A percentile compares a stretch with the other conserved stretches of the same genome.
Evolutionary conservation across 2,113 vertebrate species (phyloP).

Genomic region (Xenopus borealis): DNA sequence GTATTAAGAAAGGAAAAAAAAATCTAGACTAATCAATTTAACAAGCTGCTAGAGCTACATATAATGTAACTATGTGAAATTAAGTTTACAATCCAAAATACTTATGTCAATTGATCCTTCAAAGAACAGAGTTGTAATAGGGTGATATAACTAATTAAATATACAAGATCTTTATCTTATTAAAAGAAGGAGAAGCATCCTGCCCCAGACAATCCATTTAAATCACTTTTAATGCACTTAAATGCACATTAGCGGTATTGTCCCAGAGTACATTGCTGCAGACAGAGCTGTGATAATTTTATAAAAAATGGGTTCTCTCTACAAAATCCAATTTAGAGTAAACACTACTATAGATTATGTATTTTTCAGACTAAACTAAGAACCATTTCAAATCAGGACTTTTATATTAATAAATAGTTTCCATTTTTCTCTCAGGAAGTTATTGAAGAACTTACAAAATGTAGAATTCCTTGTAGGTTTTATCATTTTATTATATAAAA

Average conservation of each 20-base stretch:
- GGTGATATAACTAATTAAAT: constrained; percentile 31
- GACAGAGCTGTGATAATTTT: background rate
- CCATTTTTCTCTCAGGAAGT: too few relatives aligned
- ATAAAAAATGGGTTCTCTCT: background rate
- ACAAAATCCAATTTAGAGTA: background rate
- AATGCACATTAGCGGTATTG: constrained; percentile 4
- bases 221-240: constrained; percentile 25
- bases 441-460: too few relatives aligned
- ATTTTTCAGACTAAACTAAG: too few relatives aligned
- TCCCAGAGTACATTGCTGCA: background rate
- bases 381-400: too few relatives aligned
- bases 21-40: constrained; percentile 9
- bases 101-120: constrained; percentile 36
- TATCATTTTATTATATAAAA: too few relatives aligned
- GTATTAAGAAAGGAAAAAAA: background rate
- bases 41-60: constrained; percentile 7
- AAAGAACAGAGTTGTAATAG: constrained; percentile 17
- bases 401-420: too few relatives aligned
- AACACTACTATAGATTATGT: background rate
- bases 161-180: constrained; percentile 23
- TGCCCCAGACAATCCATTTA: constrained; percentile 1
- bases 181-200: background rate
- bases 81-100: constrained; percentile 25
- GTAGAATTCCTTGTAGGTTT: too few relatives aligned
- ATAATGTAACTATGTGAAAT: constrained; percentile 18